Evolutionary conservation across 2,797 vertebrate genomes (phyloP), one percentile per base, ranked within the genome.

Genomic region (Chelidonichthys spinosus): DNA sequence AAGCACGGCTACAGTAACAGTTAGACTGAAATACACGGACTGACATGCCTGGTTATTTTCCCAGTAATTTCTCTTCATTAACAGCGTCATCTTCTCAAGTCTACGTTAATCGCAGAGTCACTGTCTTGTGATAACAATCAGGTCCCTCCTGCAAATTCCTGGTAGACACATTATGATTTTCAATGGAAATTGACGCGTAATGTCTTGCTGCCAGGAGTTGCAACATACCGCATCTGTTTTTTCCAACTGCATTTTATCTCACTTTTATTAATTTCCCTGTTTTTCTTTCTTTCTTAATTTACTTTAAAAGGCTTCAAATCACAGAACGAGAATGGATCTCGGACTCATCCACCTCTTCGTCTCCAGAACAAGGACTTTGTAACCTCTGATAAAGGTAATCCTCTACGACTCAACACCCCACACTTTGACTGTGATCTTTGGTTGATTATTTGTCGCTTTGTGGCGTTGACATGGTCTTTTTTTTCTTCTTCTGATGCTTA

Each of bases 181-280:
- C 10, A 10, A 35, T 11, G 14, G 37, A 85, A 78, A 69, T 0
- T 60, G 50, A 63, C 72, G 62, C 6, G 6, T 56, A 59, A 69
- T 61, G 13, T 68, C 32, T 6, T 17, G 46, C 15, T 39, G 40
- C 50, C 55, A 62, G 32, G 47, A 73, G 53, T 76, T 66, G 61
- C 46, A 50, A 44, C 67, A 79, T 18, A 46, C 0, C 4, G 11
- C 15, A 33, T 70, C 10, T 15, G 7, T 15, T 68, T 66, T 56
- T 47, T 25, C 25, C 7, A 4, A 9, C 13, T 44, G 32, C 14
- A 14, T 2, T 54, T 25, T 37, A 15, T 35, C 8, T 0, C 2
- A 35, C 33, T 43, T 50, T 75, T 68, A 60, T 5, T n/a, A 25
- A 18, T 25, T 25, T 25, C 25, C 25, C 25, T 25, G 25, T 25